Evolutionary conservation across 2,888 invertebrate genomes (phyloP).

Genomic region (Cecidostiba fungosa): DNA sequence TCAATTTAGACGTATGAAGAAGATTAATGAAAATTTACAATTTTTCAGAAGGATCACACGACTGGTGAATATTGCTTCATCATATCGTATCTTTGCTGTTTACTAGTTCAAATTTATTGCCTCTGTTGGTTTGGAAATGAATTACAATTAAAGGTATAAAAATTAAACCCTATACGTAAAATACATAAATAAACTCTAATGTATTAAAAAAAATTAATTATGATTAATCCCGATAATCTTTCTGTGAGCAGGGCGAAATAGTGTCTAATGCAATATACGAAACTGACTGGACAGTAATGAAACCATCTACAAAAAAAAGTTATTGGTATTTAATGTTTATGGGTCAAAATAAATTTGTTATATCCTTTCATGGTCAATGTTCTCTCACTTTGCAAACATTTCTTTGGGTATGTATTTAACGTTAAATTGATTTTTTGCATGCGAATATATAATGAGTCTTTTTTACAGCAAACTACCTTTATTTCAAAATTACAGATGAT

Average conservation of each 20-base stretch:
- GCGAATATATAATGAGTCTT: background rate
- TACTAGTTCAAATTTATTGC: background rate
- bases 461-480: background rate
- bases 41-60: constrained; percentile 5
- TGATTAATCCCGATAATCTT: background rate
- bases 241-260: background rate
- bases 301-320: background rate
- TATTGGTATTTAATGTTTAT: constrained; percentile 14
- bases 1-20: too few relatives aligned
- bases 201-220: too few relatives aligned
- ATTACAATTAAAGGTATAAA: constrained; percentile 17
- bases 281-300: constrained; percentile 33
- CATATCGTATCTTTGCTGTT: constrained; percentile 19
- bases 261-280: constrained; percentile 31
- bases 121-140: constrained; percentile 46
- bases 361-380: constrained; percentile 42
- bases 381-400: constrained; percentile 19
- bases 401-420: constrained; percentile 26
- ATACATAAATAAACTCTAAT: background rate
- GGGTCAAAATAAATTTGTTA: constrained; percentile 5
- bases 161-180: background rate
- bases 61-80: background rate
- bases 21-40: too few relatives aligned
- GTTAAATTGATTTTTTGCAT: background rate
- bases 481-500: background rate